These are phyloP conservation scores for Budorcas taxicolor DNA, from an alignment of 2,113 vertebrate genomes.

Conservation along the genomic window DNA sequence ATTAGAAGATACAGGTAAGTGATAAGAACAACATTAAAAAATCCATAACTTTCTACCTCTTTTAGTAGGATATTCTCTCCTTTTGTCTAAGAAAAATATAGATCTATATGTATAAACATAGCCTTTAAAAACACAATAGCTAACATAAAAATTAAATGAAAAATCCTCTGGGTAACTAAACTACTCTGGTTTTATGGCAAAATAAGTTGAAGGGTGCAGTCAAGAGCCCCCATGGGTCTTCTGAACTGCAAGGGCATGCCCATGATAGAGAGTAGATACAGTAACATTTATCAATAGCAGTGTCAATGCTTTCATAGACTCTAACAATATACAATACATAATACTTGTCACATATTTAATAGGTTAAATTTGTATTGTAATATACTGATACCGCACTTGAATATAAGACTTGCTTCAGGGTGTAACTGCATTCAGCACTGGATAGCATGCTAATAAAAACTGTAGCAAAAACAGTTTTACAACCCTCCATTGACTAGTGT, in stretches of 20 bases:
- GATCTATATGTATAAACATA: not conserved
- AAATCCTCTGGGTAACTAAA: not conserved
- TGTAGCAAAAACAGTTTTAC: constrained; percentile 81
- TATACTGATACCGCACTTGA: constrained; percentile 79
- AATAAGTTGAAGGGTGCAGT: constrained; percentile 20
- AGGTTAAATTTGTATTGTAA: constrained; percentile 81
- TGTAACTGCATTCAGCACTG: constrained; percentile 74
- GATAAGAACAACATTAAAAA: not conserved
- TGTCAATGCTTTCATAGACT: constrained; percentile 77
- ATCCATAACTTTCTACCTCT: not conserved
- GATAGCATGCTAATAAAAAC: constrained; percentile 85
- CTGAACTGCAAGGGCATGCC: not conserved
- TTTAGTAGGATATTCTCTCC: not conserved
- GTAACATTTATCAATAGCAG: constrained; percentile 68
- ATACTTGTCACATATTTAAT: constrained; percentile 82
- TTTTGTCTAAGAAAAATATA: not conserved
- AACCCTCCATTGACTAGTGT: constrained; percentile 81
- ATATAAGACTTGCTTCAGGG: constrained; percentile 79
- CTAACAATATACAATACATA: constrained; percentile 77
- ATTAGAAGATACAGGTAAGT: not conserved
- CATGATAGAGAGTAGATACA: not conserved
- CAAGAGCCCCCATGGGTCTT: constrained; percentile 9
- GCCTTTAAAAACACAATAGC: not conserved
- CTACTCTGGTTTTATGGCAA: not conserved
- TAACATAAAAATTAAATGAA: constrained; percentile 32